phyloP scores from a whole-genome alignment of 2,797 vertebrate genomes.

The Sebastes itinus region DNA sequence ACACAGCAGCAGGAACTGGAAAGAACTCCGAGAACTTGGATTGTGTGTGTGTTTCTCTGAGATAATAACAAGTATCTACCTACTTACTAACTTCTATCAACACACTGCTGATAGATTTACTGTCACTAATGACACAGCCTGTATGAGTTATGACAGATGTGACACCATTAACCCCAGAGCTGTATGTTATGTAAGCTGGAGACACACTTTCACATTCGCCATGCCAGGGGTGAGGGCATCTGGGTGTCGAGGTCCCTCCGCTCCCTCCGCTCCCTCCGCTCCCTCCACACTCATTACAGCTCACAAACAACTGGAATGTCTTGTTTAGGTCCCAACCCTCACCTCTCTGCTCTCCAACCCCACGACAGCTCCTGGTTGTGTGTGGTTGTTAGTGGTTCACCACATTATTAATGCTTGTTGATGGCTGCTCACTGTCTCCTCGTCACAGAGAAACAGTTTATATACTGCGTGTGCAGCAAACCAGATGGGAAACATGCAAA shows the following conservation, averaged over 20 bases:
- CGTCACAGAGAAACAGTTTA: constrained; percentile 36
- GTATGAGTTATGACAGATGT: constrained; percentile 33
- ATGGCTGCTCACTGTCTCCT: constrained; percentile 20
- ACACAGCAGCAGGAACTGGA: not conserved
- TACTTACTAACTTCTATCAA: not conserved
- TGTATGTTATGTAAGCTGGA: constrained; percentile 32
- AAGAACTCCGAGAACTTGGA: not conserved
- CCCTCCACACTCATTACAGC: constrained; percentile 2
- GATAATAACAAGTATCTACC: not conserved
- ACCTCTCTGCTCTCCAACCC: constrained; percentile 25
- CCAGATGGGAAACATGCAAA: constrained; percentile 8
- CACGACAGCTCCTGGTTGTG: constrained; percentile 21
- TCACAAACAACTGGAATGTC: constrained; percentile 36
- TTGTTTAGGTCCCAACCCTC: constrained; percentile 31
- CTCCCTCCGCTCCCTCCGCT: not conserved
- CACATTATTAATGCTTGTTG: constrained; percentile 56
- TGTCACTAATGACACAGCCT: constrained; percentile 36
- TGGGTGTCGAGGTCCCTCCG: constrained; percentile 4
- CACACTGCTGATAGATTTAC: not conserved
- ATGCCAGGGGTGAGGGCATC: constrained; percentile 22
- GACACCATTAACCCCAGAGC: constrained; percentile 44
- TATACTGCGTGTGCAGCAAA: constrained; percentile 37
- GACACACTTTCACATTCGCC: constrained; percentile 36
- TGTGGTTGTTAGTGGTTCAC: constrained; percentile 46
- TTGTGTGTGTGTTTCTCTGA: not conserved